Conservation (phyloP, 2,113 vertebrate species). For the Orientallactaga bullata region DNA sequence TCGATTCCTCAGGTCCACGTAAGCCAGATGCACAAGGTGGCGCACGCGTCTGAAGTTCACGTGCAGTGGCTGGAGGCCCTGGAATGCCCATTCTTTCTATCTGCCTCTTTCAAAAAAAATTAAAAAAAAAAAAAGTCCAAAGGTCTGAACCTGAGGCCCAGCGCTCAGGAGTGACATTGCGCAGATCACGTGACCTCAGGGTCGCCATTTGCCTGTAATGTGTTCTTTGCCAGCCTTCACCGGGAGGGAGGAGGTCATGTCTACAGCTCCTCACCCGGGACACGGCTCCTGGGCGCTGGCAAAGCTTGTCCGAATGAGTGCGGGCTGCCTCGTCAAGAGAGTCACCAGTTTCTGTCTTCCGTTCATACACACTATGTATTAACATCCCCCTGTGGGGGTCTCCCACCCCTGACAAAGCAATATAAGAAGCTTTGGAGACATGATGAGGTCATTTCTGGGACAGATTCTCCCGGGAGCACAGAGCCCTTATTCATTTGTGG, state of each 20-base stretch:
- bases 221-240: not conserved
- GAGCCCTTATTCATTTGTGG: not conserved
- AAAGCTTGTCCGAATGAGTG: not conserved
- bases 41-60: no score
- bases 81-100: no score
- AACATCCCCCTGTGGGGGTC: not conserved
- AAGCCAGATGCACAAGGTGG: no score
- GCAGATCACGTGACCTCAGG: not conserved
- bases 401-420: not conserved
- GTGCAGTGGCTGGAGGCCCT: no score
- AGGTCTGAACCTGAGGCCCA: not conserved
- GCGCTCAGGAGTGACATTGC: not conserved
- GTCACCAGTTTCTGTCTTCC: not conserved
- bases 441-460: not conserved
- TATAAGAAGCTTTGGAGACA: not conserved
- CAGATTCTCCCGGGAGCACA: not conserved
- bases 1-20: no score
- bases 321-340: rapidly evolving
- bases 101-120: no score
- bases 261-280: not conserved
- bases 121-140: not conserved
- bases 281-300: not conserved
- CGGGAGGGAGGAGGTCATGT: not conserved
- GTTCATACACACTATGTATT: no score
- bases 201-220: not conserved